Base-by-base conservation (phyloP, 2,113 vertebrate genomes). In the Oceanodroma tethys region DNA sequence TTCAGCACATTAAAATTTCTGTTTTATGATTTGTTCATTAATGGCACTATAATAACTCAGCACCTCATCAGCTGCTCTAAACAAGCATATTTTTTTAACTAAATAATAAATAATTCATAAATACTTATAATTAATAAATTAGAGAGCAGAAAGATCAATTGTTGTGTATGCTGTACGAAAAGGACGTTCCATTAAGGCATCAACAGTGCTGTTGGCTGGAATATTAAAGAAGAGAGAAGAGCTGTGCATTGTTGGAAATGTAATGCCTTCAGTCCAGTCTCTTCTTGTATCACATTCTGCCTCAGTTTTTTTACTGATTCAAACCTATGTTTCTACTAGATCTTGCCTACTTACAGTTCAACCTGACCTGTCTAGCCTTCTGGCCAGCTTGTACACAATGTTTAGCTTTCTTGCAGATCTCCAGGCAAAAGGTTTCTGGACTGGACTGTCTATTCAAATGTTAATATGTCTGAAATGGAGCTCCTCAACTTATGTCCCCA, bases 51-150 rank as follows among this genome's bases (percentile, higher is more conserved):
- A 97, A 97, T 94, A 97, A 95, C 89, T 95, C 87, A 95, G 93
- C 73, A 97, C 92, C 95, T 98, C 94, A 96, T 94, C 78, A 94
- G 47, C 85, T 97, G 43, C 90, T 96, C 96, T 93, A 97, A 97
- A 98, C 86, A 96, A 97, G 82, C 66, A 66, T 78, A 42, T 91
- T 89, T 97, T 95, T 78, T 32, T 2, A 67, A 95, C 76, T 72
- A 87, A 93, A 96, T 47, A 91, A 92, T 96, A 96, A 97, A 97
- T 97, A 95, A 97, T 96, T 91, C 70, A 97, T 88, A 94, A 94
- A 76, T 95, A 97, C 96, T 96, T 89, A 90, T 96, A 96, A 97
- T 97, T 95, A 96, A 95, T 97, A 97, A 98, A 96, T 91, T 88
- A 76, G 81, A 94, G 71, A 80, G 58, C 65, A 66, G 88, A 96